Base-by-base conservation (phyloP, 2,888 invertebrate genomes). In the Drosophila lutescens region DNA sequence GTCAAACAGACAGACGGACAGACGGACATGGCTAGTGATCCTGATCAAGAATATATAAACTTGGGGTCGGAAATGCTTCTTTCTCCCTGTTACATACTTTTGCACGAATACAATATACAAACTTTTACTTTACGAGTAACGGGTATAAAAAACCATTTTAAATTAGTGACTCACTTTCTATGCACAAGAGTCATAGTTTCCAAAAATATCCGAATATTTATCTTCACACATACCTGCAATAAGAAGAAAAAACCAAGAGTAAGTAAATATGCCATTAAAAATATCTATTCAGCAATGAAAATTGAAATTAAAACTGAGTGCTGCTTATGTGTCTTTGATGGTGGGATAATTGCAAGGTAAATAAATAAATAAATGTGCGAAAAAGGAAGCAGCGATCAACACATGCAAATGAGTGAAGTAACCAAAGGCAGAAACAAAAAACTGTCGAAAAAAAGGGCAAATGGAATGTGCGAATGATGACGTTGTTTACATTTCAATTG, bases 401-500 rank as follows among this genome's bases (percentile, higher is more conserved):
- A 68, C 59, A 77, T 74, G 72, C 41, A 72, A 71, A 72, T 47
- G 73, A 61, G 60, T 46, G 74, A 72, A 47, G 54, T 53, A 53
- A 56, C 15, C 63, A 74, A 55, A 51, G 23, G 23, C 53, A 47
- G 12, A 9, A 15, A 17, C 53, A 62, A 47, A 49, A 49, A 49
- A 17, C 12, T 3, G 7, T 9, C 2, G 2, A 8, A 13, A 34
- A 17, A 17, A 46, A 12, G 10, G 34, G 17, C 34, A 32, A 43
- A 36, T 61, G 61, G 61, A 60, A 61, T 61, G 49, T 17, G 63
- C 34, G 43, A 49, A 36, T 17, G 65, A 26, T 63, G 59, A 56
- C 58, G 62, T 49, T 86, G 76, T 86, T 88, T 86, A 88, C 89
- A 86, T 80, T 86, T 88, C 82, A 88, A 86, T 88, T 86, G 83